phyloP scores from a whole-genome alignment of 2,113 vertebrate species.

The Microcebus griseorufus region DNA sequence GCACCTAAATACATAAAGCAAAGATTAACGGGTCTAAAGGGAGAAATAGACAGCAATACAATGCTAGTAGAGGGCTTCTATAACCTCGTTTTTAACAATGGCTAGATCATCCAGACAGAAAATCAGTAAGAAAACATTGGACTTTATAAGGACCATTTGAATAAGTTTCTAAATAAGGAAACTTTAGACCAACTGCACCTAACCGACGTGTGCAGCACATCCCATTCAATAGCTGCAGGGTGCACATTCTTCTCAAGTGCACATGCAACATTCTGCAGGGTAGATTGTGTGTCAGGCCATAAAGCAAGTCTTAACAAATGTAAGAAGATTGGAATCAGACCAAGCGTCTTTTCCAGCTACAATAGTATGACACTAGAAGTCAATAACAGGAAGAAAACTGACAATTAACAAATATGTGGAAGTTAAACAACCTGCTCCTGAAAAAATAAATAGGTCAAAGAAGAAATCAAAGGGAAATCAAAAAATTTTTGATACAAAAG shows the following conservation, averaged over 20 bases:
- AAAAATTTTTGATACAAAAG: not conserved
- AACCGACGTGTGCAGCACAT: fast-evolving
- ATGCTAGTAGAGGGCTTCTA: too few species aligned
- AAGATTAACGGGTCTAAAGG: not conserved
- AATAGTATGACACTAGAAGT: not conserved
- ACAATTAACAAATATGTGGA: not conserved
- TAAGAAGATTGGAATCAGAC: not conserved
- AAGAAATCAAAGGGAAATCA: not conserved
- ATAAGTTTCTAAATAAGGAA: not conserved
- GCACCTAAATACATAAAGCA: not conserved
- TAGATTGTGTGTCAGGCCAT: not conserved
- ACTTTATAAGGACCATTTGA: not conserved
- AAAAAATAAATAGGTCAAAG: not conserved
- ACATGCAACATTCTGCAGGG: not conserved
- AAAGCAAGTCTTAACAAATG: not conserved
- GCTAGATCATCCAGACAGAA: not conserved
- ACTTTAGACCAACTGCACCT: not conserved
- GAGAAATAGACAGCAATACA: not conserved
- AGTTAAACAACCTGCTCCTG: not conserved
- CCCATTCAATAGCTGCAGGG: too few species aligned
- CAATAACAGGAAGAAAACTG: too few species aligned
- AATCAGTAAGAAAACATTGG: not conserved
- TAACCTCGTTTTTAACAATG: not conserved
- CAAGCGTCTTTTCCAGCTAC: not conserved
- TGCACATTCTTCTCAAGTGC: not conserved